A percentile compares a stretch with the other conserved stretches of the same genome.
Evolutionary conservation across 2,888 invertebrate species (phyloP).

Genomic region (Dolomedes plantarius): DNA sequence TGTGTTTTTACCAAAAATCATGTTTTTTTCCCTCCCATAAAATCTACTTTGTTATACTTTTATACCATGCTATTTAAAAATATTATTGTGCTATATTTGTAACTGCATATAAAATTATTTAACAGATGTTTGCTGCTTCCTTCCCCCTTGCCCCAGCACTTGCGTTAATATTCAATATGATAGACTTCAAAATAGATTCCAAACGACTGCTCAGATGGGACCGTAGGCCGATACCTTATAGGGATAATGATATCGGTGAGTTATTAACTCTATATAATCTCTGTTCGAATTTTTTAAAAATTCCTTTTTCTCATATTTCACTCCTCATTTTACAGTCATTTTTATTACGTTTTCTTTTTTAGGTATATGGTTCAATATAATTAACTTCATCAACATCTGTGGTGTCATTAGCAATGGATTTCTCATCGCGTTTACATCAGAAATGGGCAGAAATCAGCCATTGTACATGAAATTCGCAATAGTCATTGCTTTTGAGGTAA

Average conservation of each 20-base stretch:
- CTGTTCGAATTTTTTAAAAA: neutral
- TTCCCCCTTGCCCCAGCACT: conserved; percentile 79
- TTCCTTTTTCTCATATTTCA: neutral
- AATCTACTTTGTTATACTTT: too few relatives aligned
- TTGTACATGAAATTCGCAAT: conserved; percentile 75
- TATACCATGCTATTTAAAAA: too few relatives aligned
- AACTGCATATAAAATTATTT: too few relatives aligned
- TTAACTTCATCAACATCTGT: conserved; percentile 77
- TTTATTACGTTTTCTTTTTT: conserved; percentile 63
- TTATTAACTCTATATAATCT: too few relatives aligned
- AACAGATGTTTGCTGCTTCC: conserved; percentile 79
- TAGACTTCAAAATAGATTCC: conserved; percentile 78
- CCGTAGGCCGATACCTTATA: conserved; percentile 77
- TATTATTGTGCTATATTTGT: too few relatives aligned
- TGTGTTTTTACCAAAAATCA: too few relatives aligned
- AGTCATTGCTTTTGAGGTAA: conserved; percentile 77
- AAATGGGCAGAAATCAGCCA: conserved; percentile 44
- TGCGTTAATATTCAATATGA: conserved; percentile 77
- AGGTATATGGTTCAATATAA: conserved; percentile 79
- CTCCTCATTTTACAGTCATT: too few relatives aligned
- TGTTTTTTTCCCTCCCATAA: too few relatives aligned
- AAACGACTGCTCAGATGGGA: conserved; percentile 78
- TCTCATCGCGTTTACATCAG: conserved; percentile 78
- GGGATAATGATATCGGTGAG: conserved; percentile 78
- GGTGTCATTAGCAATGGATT: conserved; percentile 79